Percentiles rank a stretch among this genome's conserved stretches.
These are phyloP conservation scores for Pristionchus japonicus DNA, from an alignment of 2,888 invertebrate genomes.

Conservation along the genomic window DNA sequence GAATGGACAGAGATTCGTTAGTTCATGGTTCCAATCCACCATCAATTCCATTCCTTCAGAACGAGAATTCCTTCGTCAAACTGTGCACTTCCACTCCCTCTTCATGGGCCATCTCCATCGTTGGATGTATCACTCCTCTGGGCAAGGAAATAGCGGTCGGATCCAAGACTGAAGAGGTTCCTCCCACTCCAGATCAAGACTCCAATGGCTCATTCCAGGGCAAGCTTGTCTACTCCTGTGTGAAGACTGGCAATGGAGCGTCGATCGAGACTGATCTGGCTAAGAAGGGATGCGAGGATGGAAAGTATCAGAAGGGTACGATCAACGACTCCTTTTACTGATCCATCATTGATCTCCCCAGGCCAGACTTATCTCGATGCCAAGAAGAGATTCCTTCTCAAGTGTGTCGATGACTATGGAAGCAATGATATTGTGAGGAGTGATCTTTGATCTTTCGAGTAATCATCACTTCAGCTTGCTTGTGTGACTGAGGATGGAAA, in stretches of 20 bases:
- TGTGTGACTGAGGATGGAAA: neutral
- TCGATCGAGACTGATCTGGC: neutral
- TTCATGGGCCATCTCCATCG: neutral
- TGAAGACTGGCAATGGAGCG: neutral
- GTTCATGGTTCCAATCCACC: neutral
- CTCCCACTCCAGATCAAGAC: neutral
- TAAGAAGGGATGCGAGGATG: neutral
- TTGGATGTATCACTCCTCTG: neutral
- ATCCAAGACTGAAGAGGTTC: neutral
- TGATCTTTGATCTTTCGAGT: neutral
- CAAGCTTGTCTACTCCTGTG: neutral
- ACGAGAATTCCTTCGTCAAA: neutral
- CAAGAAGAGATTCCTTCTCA: neutral
- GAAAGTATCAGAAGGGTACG: neutral
- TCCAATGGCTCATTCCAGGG: neutral
- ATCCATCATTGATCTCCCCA: neutral
- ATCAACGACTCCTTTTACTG: neutral
- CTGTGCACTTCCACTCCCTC: neutral
- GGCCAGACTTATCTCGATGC: neutral
- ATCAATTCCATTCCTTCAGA: no score
- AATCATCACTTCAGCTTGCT: neutral
- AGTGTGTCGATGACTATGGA: slow-evolving; percentile 1
- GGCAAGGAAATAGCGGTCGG: neutral
- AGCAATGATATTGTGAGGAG: neutral
- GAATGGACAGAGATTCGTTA: neutral